Conservation (phyloP, 2,797 vertebrate genomes). For the Salmo trutta region DNA sequence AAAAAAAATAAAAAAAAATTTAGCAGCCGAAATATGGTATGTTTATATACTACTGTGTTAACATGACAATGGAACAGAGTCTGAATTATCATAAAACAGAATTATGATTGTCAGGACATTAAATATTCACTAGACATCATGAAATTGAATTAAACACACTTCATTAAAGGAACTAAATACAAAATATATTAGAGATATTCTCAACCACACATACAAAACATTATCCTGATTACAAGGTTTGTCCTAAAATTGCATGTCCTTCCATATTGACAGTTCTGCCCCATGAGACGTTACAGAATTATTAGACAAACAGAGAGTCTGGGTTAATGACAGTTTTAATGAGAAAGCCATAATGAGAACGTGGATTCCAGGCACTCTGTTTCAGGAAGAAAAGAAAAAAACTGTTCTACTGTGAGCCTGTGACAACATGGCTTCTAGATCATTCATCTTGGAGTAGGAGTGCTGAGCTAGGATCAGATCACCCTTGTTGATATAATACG, state of each 20-base stretch:
- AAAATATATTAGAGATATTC: too few relatives aligned
- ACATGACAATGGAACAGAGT: too few relatives aligned
- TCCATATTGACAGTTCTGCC: background rate
- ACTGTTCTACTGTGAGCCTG: constrained; percentile 10
- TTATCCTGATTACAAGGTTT: too few relatives aligned
- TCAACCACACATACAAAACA: too few relatives aligned
- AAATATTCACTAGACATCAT: too few relatives aligned
- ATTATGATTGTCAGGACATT: too few relatives aligned
- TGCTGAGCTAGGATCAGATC: background rate
- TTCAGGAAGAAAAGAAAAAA: constrained; percentile 34
- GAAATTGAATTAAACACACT: too few relatives aligned
- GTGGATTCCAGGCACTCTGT: background rate
- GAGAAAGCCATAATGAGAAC: constrained; percentile 22
- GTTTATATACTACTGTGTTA: too few relatives aligned
- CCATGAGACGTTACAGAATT: constrained; percentile 17
- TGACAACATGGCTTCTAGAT: constrained; percentile 7
- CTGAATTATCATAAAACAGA: too few relatives aligned
- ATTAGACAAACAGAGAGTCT: constrained; percentile 24
- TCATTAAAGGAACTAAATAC: too few relatives aligned
- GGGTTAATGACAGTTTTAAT: constrained; percentile 25
- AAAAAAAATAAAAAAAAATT: too few relatives aligned
- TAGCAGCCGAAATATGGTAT: too few relatives aligned
- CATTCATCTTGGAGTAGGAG: background rate
- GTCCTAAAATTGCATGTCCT: constrained; percentile 1
- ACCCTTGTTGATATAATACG: background rate